Base-by-base conservation (phyloP, 2,888 invertebrate species). In the Pteria penguin region DNA sequence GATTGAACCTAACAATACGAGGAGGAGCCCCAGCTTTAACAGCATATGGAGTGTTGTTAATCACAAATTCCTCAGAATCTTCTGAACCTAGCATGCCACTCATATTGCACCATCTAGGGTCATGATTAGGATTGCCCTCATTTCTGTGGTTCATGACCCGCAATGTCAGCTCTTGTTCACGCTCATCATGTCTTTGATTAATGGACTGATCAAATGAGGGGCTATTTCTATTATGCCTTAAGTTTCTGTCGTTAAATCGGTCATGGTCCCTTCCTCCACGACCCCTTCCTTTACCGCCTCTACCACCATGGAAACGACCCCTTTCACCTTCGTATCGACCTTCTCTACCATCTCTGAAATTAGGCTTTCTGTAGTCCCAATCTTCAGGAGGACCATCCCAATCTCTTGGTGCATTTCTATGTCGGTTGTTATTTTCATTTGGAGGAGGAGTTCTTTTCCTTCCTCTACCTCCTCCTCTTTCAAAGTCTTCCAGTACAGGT, bases 21-120 rank as follows among this genome's bases (percentile, higher is more conserved):
- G 85, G 82, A 18, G 76, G 78, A 45, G 82, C 84, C 24, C 89
- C 89, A 62, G 88, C 74, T 45, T 83, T 83, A 2, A 90, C 80
- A 72, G 87, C 88, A 82, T 81, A 90, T 27, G 88, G 86, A 72
- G 82, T 86, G 24, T 86, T 85, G 79, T 90, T 89, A 72, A 90
- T 86, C 63, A 90, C 87, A 63, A 90, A 83, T 72, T 90, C 89
- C 77, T 89, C 88, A 58, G 66, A 82, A 3, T 84, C 84, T 58
- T 86, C 86, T 58, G 82, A 81, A 22, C 84, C 85, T 3, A 73
- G 54, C 68, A 87, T 77, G 54, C 83, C 85, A 68, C 73, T 75
- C 80, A 86, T 86, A 22, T 83, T 82, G 18, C 81, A 76, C 84
- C 86, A 88, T 24, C 88, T 74, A 27, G 85, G 84, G 72, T 89